A percentile compares a stretch with the other conserved stretches of the same genome.
phyloP scores from a whole-genome alignment of 1,140 invertebrate genomes.

The Diorhabda elongata region DNA sequence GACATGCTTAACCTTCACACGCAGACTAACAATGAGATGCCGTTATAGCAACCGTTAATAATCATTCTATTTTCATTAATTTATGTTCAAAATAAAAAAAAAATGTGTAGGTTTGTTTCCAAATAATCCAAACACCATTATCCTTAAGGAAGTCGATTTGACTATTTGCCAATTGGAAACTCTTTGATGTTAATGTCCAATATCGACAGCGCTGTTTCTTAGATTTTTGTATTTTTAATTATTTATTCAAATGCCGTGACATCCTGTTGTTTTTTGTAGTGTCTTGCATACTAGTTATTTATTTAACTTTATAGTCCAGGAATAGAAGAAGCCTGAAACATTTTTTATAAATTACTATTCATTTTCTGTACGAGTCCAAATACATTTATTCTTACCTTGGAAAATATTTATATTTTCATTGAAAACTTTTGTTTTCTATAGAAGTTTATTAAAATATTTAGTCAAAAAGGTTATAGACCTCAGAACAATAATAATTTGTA shows the following conservation, averaged over 20 bases:
- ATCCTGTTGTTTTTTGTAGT: conserved; percentile 1
- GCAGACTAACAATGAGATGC: conserved; percentile 1
- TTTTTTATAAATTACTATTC: too few relatives aligned
- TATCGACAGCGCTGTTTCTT: not conserved
- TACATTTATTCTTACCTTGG: too few relatives aligned
- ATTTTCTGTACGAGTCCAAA: too few relatives aligned
- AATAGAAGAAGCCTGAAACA: too few relatives aligned
- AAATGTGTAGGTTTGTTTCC: not conserved
- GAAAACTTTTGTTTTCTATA: too few relatives aligned
- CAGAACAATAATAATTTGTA: too few relatives aligned
- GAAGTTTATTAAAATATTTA: too few relatives aligned
- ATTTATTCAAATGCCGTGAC: not conserved
- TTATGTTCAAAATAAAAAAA: not conserved
- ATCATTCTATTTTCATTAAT: conserved; percentile 1
- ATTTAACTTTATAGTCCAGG: not conserved
- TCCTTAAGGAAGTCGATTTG: not conserved
- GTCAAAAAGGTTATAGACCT: too few relatives aligned
- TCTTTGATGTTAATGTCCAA: not conserved
- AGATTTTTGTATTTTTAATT: conserved; percentile 3
- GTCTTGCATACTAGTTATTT: not conserved
- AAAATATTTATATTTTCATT: too few relatives aligned
- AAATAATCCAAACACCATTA: not conserved
- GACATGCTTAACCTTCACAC: not conserved
- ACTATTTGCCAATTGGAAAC: not conserved
- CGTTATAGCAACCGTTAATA: not conserved